A percentile compares a stretch with the other conserved stretches of the same genome.
These are phyloP conservation scores for Microcebus tavaratra DNA, from an alignment of 2,113 vertebrate species.

Conservation along the genomic window DNA sequence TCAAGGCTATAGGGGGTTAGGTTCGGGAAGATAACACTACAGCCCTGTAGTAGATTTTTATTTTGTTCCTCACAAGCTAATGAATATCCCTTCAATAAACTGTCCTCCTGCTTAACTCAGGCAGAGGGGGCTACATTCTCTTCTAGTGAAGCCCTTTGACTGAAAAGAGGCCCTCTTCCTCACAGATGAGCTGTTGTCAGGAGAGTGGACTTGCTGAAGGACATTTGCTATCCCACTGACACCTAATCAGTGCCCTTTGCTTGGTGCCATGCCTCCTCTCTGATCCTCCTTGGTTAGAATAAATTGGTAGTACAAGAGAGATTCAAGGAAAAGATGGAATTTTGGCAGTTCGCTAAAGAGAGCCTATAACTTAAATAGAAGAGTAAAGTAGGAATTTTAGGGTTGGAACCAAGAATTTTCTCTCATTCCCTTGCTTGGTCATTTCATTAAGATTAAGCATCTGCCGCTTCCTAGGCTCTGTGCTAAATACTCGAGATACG, in stretches of 20 bases:
- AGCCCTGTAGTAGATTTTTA: background rate
- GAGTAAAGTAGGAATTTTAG: background rate
- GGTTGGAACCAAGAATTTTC: background rate
- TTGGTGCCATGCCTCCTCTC: background rate
- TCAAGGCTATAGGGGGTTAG: background rate
- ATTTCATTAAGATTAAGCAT: background rate
- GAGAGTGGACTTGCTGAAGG: background rate
- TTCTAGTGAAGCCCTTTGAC: background rate
- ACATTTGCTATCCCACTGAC: background rate
- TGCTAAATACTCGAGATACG: background rate
- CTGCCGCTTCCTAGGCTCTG: background rate
- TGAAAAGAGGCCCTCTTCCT: background rate
- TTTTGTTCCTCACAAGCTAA: background rate
- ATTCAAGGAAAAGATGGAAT: background rate
- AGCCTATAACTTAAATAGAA: background rate
- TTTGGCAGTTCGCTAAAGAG: background rate
- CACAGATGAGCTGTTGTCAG: background rate
- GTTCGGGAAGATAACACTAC: background rate
- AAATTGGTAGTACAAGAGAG: background rate
- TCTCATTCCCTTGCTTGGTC: background rate
- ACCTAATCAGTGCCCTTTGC: background rate
- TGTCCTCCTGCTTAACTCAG: background rate
- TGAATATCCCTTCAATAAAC: background rate
- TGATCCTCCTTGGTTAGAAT: background rate
- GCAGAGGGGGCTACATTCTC: background rate